These are phyloP conservation scores for Drosophila pachea DNA, from an alignment of 1,140 invertebrate genomes.

Conservation along the genomic window DNA sequence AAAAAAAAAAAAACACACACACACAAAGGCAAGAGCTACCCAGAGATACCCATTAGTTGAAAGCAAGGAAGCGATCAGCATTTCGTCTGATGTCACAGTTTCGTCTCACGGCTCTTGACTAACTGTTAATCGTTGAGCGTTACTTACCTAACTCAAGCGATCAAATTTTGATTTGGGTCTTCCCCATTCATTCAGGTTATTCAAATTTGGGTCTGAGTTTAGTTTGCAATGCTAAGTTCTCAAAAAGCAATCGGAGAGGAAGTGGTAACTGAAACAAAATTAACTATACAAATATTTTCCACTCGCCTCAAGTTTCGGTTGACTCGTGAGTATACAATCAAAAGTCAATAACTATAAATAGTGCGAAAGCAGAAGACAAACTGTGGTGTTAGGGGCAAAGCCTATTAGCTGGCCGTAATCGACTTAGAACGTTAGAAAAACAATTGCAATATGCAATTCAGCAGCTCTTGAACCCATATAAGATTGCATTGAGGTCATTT, in stretches of 20 bases:
- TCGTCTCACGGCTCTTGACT: background rate
- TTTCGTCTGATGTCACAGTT: background rate
- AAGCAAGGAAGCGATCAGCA: background rate
- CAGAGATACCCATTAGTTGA: background rate
- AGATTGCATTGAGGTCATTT: too few relatives aligned
- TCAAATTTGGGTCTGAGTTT: background rate
- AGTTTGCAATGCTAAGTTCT: background rate
- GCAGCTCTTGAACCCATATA: too few relatives aligned
- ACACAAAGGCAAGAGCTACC: background rate
- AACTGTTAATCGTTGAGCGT: background rate
- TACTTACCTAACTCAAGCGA: conserved; percentile 2
- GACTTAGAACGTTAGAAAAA: conserved; percentile 24
- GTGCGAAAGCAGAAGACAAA: conserved; percentile 1
- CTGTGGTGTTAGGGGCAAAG: conserved; percentile 17
- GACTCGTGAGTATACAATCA: background rate
- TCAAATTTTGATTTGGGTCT: conserved; percentile 21
- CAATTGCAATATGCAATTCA: conserved; percentile 6
- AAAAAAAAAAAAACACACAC: too few relatives aligned
- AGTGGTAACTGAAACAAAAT: conserved; percentile 16
- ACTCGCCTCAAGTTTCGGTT: background rate
- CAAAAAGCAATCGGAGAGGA: background rate
- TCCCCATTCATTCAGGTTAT: conserved; percentile 29
- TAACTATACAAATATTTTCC: background rate
- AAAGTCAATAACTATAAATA: conserved; percentile 20
- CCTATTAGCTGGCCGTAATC: conserved; percentile 41